Percentiles rank a stretch among this genome's conserved stretches.
Conservation (phyloP, 2,888 invertebrate genomes). For the Xanthorhoe designata region DNA sequence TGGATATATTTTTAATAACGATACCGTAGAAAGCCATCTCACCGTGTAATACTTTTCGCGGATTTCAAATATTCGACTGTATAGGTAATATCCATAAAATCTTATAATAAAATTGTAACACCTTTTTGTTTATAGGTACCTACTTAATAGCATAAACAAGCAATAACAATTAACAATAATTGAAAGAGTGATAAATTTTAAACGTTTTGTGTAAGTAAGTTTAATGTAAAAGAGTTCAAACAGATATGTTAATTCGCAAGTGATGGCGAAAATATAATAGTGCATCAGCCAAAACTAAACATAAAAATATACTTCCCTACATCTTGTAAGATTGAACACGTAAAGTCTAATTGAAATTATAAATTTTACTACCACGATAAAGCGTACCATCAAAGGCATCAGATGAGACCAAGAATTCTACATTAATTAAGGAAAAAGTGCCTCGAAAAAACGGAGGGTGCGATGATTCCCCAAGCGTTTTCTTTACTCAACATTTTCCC, state of each 20-base stretch:
- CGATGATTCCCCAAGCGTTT: conserved; percentile 72
- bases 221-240: no score
- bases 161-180: no score
- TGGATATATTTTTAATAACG: conserved; percentile 85
- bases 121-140: background rate
- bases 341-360: conserved; percentile 54
- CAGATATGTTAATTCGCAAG: no score
- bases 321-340: conserved; percentile 22
- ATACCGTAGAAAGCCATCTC: conserved; percentile 66
- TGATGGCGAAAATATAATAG: background rate
- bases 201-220: no score
- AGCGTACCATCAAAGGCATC: conserved; percentile 72
- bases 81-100: conserved; percentile 50
- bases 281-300: background rate
- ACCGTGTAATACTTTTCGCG: conserved; percentile 40
- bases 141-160: no score
- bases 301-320: background rate
- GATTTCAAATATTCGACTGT: conserved; percentile 54
- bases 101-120: background rate
- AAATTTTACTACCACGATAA: conserved; percentile 60
- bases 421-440: conserved; percentile 84
- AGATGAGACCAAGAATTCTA: conserved; percentile 80
- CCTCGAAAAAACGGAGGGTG: conserved; percentile 78
- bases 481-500: conserved; percentile 80
- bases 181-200: no score